Percentiles rank a stretch among this genome's conserved stretches.
phyloP scores from a whole-genome alignment of 1,140 invertebrate species.

The Tetramorium parvispinum region DNA sequence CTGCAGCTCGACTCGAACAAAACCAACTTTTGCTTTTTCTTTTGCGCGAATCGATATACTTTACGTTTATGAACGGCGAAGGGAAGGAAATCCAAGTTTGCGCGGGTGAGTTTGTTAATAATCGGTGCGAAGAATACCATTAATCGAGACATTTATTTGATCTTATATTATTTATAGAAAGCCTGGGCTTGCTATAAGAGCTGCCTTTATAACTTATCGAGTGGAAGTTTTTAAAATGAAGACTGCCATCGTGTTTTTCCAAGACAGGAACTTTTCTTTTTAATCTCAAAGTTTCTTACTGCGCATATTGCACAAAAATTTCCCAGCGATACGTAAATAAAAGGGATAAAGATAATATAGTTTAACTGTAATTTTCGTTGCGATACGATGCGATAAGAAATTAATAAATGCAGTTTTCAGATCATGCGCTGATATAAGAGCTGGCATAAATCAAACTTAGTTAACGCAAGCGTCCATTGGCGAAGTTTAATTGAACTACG shows the following conservation, averaged over 20 bases:
- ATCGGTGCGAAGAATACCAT: not conserved
- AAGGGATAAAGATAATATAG: not conserved
- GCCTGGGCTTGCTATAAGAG: not conserved
- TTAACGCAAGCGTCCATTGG: constrained; percentile 1
- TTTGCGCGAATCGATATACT: not conserved
- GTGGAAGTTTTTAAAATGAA: constrained; percentile 4
- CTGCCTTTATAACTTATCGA: not conserved
- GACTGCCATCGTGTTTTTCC: not conserved
- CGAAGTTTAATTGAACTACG: constrained; percentile 18
- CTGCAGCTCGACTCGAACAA: not conserved
- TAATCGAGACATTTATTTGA: constrained; percentile 21
- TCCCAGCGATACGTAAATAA: not conserved
- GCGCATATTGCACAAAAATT: not conserved
- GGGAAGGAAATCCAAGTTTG: not conserved
- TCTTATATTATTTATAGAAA: not conserved
- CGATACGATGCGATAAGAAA: not conserved
- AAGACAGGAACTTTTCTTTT: not conserved
- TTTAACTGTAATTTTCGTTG: not conserved
- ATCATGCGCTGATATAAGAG: not conserved
- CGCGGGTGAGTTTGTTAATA: not conserved
- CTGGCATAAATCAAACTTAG: not conserved
- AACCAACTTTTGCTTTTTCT: not conserved
- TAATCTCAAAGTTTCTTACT: not conserved
- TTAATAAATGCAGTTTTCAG: not conserved
- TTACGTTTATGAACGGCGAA: not conserved